These are phyloP conservation scores for Pan troglodytes DNA, from an alignment of 2,113 vertebrate species.

Conservation along the genomic window NHGRI_mPanTro3-v2.1_pri NC_072401.2:36041501-36042000, in stretches of 20 bases:
- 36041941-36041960: not conserved
- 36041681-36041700: constrained; percentile 21
- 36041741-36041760: constrained; percentile 21
- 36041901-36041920: not conserved
- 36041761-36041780: constrained; percentile 10
- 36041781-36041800: constrained; percentile 5
- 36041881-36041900: not conserved
- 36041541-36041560: not conserved
- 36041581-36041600: not conserved
- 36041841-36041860: not conserved
- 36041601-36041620: not conserved
- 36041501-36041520: not conserved
- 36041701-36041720: not conserved
- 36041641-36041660: constrained; percentile 6
- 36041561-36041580: not conserved
- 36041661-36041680: not conserved
- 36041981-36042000: not conserved
- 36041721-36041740: constrained; percentile 60
- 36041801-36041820: not conserved
- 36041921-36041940: not conserved
- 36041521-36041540: not conserved
- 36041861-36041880: not conserved
- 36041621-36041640: not conserved
- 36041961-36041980: not conserved
- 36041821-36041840: constrained; percentile 15